Evolutionary conservation across 1,140 invertebrate species (phyloP).

Genomic region (Stenopsyche tienmushanensis): DNA sequence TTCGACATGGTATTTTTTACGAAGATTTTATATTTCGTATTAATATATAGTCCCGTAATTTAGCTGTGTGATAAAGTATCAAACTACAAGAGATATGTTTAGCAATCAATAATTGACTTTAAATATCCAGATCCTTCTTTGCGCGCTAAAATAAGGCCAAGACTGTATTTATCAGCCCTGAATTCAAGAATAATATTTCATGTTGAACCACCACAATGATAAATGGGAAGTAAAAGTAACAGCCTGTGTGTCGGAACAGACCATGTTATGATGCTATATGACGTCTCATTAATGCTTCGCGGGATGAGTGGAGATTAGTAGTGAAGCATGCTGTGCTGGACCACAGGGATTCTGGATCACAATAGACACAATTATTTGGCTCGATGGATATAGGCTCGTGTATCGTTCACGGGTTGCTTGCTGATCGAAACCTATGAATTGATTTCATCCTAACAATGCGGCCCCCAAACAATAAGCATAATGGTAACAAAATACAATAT

Average conservation of each 20-base stretch:
- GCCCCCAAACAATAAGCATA: not conserved
- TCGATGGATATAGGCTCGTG: conserved; percentile 12
- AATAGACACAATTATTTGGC: conserved; percentile 21
- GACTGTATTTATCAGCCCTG: not conserved
- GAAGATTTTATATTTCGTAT: too few species aligned
- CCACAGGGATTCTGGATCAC: conserved; percentile 8
- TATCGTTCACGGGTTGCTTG: conserved; percentile 22
- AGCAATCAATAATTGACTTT: too few species aligned
- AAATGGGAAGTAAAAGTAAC: not conserved
- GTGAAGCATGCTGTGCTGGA: conserved; percentile 9
- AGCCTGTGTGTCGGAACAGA: not conserved
- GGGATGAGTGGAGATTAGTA: conserved; percentile 12
- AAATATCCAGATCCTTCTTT: not conserved
- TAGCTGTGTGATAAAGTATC: too few species aligned
- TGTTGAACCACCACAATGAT: not conserved
- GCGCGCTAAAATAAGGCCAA: not conserved
- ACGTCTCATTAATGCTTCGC: conserved; percentile 15
- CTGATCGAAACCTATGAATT: conserved; percentile 15
- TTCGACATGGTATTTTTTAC: too few species aligned
- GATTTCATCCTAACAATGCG: not conserved
- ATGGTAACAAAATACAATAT: not conserved
- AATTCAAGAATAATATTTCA: too few species aligned
- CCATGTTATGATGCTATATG: conserved; percentile 1
- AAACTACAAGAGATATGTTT: too few species aligned
- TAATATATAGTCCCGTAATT: too few species aligned